Conservation (phyloP, 2,888 invertebrate genomes). For the Aphodius sticticus region DNA sequence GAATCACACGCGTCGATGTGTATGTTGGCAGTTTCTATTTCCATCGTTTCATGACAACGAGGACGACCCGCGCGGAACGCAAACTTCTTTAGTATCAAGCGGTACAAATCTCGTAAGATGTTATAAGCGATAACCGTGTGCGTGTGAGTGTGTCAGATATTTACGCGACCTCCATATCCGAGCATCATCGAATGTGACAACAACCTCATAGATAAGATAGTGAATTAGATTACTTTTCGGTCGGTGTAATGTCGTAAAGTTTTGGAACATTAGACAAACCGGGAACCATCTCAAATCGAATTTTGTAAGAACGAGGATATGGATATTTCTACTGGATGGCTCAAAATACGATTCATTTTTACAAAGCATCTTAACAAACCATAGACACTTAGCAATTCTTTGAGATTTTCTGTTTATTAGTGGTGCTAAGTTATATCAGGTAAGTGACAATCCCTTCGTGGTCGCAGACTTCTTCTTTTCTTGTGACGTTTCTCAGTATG, state of each 20-base stretch:
- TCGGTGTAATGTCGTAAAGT: not conserved
- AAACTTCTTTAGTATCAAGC: not conserved
- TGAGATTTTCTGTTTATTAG: too few relatives aligned
- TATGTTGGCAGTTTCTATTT: not conserved
- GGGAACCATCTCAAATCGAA: not conserved
- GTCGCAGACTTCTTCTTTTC: too few relatives aligned
- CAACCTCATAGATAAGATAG: not conserved
- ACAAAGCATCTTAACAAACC: too few relatives aligned
- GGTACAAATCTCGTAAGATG: not conserved
- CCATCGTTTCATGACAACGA: not conserved
- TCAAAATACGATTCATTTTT: not conserved
- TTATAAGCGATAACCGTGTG: not conserved
- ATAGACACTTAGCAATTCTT: too few relatives aligned
- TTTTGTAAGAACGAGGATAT: not conserved
- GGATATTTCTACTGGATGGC: not conserved
- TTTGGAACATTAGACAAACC: not conserved
- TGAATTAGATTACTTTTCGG: not conserved
- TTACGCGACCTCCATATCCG: not conserved
- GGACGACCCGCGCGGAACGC: not conserved
- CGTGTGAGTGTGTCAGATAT: not conserved
- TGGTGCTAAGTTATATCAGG: too few relatives aligned
- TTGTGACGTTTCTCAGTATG: too few relatives aligned
- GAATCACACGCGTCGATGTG: not conserved
- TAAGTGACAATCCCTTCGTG: too few relatives aligned
- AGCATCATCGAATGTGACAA: not conserved